A percentile compares a stretch with the other conserved stretches of the same genome.
phyloP scores from a whole-genome alignment of 2,113 vertebrate species.

The Nematolebias whitei region DNA sequence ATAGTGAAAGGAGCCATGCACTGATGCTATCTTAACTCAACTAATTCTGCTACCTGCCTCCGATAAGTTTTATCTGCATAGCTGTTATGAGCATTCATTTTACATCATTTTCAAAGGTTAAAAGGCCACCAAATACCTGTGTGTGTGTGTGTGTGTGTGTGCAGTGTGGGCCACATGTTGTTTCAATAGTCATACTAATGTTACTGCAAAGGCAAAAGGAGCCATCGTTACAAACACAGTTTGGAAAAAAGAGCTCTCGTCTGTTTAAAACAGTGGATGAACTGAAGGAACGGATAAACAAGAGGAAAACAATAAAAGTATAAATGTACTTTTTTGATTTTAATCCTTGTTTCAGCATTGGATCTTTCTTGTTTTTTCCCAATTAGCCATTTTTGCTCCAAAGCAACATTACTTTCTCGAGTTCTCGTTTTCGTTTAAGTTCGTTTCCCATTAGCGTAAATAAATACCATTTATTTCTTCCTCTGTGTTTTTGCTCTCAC shows the following conservation, averaged over 20 bases:
- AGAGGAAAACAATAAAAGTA: constrained; percentile 46
- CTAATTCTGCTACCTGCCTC: constrained; percentile 8
- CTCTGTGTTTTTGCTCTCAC: background rate
- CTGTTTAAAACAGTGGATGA: constrained; percentile 67
- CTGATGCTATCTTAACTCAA: constrained; percentile 41
- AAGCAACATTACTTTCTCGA: background rate
- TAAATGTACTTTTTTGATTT: constrained; percentile 45
- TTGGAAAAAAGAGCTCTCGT: constrained; percentile 63
- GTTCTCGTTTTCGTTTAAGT: background rate
- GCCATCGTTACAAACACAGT: constrained; percentile 64
- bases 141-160: constrained; percentile 43
- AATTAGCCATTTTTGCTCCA: constrained; percentile 15
- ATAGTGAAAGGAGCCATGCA: constrained; percentile 26
- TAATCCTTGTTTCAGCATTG: constrained; percentile 14
- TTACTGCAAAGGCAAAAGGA: constrained; percentile 66
- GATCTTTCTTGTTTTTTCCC: constrained; percentile 21
- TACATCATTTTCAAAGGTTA: constrained; percentile 60
- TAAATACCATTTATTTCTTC: background rate
- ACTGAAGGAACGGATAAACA: constrained; percentile 21
- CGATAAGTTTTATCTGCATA: constrained; percentile 16
- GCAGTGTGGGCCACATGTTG: constrained; percentile 66
- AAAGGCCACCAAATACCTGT: constrained; percentile 71
- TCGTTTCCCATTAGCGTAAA: background rate
- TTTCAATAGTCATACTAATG: constrained; percentile 76
- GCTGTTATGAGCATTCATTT: constrained; percentile 39